Conservation (phyloP, 1,140 invertebrate genomes). For the Hirudo medicinalis region DNA sequence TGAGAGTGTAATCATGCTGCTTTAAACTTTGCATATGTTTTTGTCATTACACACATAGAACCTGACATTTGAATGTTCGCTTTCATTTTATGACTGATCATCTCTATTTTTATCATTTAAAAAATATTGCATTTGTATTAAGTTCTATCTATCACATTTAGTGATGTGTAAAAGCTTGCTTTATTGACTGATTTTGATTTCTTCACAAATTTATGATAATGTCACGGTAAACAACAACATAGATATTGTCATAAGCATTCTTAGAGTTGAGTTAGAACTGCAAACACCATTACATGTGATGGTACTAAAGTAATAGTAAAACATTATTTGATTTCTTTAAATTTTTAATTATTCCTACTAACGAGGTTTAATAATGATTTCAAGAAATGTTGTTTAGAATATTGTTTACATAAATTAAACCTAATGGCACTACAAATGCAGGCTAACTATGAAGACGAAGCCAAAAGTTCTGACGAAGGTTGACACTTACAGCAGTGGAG, state of each 20-base stretch:
- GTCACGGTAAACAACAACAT: too few relatives aligned
- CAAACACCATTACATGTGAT: too few relatives aligned
- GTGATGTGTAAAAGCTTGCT: too few relatives aligned
- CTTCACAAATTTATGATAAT: too few relatives aligned
- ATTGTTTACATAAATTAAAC: not conserved
- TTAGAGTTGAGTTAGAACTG: too few relatives aligned
- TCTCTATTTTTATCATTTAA: too few relatives aligned
- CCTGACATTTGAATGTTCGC: not conserved
- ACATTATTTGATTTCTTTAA: not conserved
- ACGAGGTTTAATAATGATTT: not conserved
- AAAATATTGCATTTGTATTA: too few relatives aligned
- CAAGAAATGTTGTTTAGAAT: not conserved
- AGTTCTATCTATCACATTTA: too few relatives aligned
- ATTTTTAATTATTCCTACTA: constrained; percentile 3
- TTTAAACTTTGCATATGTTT: not conserved
- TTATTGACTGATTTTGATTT: too few relatives aligned
- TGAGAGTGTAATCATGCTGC: not conserved
- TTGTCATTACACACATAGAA: not conserved
- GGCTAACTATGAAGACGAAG: constrained; percentile 17
- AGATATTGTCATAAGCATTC: too few relatives aligned
- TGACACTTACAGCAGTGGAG: constrained; percentile 16
- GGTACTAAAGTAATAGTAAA: too few relatives aligned
- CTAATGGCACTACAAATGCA: not conserved
- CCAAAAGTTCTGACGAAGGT: constrained; percentile 15
- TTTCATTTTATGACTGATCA: not conserved